Conservation (phyloP, 2,113 vertebrate genomes). For the Percopsis transmontana region DNA sequence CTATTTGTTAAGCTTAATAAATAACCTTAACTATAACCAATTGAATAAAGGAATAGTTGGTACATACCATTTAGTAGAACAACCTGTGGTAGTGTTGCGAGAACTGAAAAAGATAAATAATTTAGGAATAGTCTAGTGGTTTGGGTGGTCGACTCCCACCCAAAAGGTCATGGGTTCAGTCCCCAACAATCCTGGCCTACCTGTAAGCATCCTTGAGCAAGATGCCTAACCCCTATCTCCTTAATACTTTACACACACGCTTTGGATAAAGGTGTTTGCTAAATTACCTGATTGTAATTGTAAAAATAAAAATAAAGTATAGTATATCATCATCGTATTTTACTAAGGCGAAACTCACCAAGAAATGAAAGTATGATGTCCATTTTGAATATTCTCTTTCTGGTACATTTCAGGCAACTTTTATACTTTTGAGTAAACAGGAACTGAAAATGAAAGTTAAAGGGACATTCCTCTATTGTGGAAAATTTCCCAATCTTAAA, state of each 20-base stretch:
- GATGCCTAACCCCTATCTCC: no score
- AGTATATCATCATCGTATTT: not conserved
- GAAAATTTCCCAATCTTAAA: no score
- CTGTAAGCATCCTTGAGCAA: no score
- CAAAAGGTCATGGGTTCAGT: no score
- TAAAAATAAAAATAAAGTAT: not conserved
- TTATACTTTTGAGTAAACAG: conserved; percentile 16
- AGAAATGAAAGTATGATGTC: conserved; percentile 31
- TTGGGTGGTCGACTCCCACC: no score
- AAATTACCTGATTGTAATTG: no score
- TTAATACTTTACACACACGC: no score
- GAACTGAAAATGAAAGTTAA: conserved; percentile 55
- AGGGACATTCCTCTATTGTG: no score
- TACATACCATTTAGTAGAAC: conserved; percentile 27
- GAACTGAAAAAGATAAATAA: conserved; percentile 47
- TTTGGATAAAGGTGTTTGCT: no score
- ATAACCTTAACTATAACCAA: not conserved
- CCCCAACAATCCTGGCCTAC: no score
- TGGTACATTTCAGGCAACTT: conserved; percentile 2
- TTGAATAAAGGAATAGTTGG: not conserved
- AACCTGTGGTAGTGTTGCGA: conserved; percentile 28
- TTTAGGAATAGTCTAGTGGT: no score
- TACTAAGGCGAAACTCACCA: conserved; percentile 54
- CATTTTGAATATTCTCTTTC: conserved; percentile 39
- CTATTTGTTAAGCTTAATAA: not conserved